These are phyloP conservation scores for Phyto melanocephala DNA, from an alignment of 2,888 invertebrate genomes.

Conservation along the genomic window DNA sequence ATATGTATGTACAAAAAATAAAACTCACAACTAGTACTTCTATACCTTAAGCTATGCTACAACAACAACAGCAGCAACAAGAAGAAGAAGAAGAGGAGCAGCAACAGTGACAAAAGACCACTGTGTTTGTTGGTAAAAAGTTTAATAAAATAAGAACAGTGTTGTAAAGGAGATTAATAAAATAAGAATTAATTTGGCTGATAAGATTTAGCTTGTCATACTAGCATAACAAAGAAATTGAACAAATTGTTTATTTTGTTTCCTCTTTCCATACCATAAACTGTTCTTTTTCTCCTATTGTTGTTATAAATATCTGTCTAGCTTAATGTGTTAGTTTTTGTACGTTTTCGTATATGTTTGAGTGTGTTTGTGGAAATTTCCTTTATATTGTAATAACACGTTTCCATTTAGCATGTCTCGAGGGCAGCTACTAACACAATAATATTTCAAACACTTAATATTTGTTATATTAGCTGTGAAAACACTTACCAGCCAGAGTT, in stretches of 20 bases:
- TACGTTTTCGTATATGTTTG: neutral
- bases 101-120: conserved; percentile 15
- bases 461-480: conserved; percentile 52
- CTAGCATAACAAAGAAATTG: conserved; percentile 29
- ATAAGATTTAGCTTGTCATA: conserved; percentile 61
- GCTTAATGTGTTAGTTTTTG: too few species aligned
- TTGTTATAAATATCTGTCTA: neutral
- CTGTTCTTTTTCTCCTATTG: neutral
- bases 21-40: conserved; percentile 36
- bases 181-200: conserved; percentile 61
- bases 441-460: conserved; percentile 56
- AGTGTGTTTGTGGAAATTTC: neutral
- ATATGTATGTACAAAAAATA: neutral
- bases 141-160: neutral
- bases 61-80: neutral
- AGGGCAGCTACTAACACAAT: conserved; percentile 53
- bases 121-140: neutral
- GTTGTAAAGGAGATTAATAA: conserved; percentile 56
- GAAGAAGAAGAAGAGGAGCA: neutral
- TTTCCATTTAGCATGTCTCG: neutral
- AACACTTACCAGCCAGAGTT: conserved; percentile 1
- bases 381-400: neutral
- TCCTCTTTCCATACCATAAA: neutral
- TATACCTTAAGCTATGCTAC: conserved; percentile 28
- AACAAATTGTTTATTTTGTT: conserved; percentile 53